Evolutionary conservation across 2,888 invertebrate species (phyloP).

Genomic region (Cryptops parisi): DNA sequence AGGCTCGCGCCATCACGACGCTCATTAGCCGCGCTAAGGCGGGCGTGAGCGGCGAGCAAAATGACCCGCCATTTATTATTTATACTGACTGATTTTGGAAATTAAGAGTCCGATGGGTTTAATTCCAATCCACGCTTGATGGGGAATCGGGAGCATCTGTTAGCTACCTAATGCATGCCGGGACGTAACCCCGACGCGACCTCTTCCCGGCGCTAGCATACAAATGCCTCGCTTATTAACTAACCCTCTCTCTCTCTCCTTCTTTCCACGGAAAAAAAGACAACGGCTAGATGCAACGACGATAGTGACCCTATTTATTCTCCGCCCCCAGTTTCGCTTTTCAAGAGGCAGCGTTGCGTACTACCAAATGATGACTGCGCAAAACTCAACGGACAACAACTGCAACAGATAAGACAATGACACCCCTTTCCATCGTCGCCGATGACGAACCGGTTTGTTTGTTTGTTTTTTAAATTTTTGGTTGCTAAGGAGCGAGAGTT

Average conservation of each 20-base stretch:
- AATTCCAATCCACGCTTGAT: not conserved
- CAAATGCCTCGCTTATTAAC: not conserved
- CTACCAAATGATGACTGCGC: too few species aligned
- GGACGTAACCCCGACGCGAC: not conserved
- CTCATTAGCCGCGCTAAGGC: not conserved
- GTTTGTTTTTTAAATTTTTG: too few species aligned
- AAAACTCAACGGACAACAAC: too few species aligned
- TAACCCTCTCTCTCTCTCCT: too few species aligned
- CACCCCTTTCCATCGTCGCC: too few species aligned
- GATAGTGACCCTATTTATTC: not conserved
- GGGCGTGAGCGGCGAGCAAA: not conserved
- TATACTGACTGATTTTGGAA: slow-evolving; percentile 4
- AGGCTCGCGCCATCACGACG: not conserved
- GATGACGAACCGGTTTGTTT: too few species aligned
- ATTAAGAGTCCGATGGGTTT: not conserved
- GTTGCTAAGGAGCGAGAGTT: too few species aligned
- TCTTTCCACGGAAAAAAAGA: too few species aligned
- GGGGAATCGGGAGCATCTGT: not conserved
- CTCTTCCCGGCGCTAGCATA: not conserved
- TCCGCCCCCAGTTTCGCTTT: too few species aligned
- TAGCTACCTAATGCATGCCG: not conserved
- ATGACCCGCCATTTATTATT: slow-evolving; percentile 5
- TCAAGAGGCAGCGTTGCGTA: too few species aligned
- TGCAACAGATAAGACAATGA: too few species aligned
- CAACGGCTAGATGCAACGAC: not conserved